phyloP scores from a whole-genome alignment of 2,797 vertebrate species.

The Melanogrammus aeglefinus region DNA sequence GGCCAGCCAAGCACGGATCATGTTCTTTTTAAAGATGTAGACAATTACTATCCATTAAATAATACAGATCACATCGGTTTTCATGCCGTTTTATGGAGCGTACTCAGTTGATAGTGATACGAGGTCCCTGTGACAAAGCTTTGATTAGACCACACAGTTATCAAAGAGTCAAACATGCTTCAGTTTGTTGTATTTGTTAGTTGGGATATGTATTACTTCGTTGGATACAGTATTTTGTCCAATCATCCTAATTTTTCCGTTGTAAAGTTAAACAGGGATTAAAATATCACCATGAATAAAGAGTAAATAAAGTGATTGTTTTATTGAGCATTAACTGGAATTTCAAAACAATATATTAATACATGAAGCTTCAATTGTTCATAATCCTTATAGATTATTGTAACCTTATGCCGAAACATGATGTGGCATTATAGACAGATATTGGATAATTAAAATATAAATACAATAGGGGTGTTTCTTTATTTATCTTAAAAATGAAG shows the following conservation, averaged over 20 bases:
- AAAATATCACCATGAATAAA: neutral
- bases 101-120: neutral
- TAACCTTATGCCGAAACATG: neutral
- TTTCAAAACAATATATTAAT: neutral
- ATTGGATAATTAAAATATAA: neutral
- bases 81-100: neutral
- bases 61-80: neutral
- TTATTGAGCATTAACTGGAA: neutral
- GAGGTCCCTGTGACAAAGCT: no score
- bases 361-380: neutral
- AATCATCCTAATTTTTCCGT: neutral
- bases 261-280: neutral
- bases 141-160: no score
- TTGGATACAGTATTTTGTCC: neutral
- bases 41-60: conserved; percentile 27
- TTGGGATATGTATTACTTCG: neutral
- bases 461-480: neutral
- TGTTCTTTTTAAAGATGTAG: conserved; percentile 59
- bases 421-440: neutral
- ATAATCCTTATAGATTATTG: neutral
- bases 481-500: neutral
- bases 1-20: conserved; percentile 78
- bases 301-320: neutral
- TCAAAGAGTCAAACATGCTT: no score
- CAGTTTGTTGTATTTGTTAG: neutral